phyloP scores from a whole-genome alignment of 2,888 invertebrate species.

The Apotomis turbidana region DNA sequence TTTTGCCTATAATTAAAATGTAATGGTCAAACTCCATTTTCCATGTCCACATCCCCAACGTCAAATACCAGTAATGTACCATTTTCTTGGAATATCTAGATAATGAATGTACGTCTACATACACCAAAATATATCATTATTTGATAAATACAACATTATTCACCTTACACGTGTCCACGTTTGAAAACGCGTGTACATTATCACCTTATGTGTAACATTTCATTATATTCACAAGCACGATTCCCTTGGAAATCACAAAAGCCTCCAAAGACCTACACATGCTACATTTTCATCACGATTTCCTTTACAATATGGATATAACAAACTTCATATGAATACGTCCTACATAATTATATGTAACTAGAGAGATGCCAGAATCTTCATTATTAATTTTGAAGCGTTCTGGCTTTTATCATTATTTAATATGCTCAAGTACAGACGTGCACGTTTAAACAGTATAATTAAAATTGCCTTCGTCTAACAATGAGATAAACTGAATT shows the following conservation, averaged over 20 bases:
- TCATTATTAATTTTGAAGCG: conserved; percentile 13
- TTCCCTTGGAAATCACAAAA: background rate
- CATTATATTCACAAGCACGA: background rate
- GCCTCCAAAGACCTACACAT: background rate
- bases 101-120: no score
- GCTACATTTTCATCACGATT: no score
- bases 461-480: conserved; percentile 18
- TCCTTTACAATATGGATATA: background rate
- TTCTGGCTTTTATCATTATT: conserved; percentile 18
- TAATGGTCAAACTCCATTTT: no score
- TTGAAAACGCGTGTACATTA: background rate
- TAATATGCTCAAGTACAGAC: conserved; percentile 3
- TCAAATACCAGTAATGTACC: no score
- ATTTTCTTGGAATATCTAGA: no score
- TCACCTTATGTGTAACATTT: background rate
- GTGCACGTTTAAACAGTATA: conserved; percentile 7
- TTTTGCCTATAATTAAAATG: no score
- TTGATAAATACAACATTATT: background rate
- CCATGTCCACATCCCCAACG: no score
- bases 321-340: background rate
- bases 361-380: background rate
- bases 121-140: no score
- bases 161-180: background rate
- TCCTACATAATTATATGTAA: no score
- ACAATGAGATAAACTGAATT: conserved; percentile 8